phyloP scores from a whole-genome alignment of 2,113 vertebrate species.

The Psephotus haematonotus region DNA sequence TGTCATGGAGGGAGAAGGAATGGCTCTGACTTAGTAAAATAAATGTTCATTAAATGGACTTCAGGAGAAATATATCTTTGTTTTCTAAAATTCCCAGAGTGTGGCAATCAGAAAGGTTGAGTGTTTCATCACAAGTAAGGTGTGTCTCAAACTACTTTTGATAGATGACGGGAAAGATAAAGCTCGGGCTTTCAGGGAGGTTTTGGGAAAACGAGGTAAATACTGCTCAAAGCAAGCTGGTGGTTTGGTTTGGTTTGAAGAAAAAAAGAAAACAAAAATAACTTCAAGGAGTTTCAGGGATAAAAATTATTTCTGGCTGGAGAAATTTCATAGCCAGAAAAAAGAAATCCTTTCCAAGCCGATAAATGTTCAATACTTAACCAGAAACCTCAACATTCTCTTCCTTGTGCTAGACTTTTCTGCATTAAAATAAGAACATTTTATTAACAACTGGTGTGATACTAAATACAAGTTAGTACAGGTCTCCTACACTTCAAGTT shows the following conservation, averaged over 20 bases:
- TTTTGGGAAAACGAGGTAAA: conserved; percentile 18
- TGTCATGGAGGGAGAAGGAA: background rate
- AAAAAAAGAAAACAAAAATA: background rate
- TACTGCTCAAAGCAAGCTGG: background rate
- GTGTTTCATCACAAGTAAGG: background rate
- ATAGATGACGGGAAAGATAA: background rate
- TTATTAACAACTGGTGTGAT: background rate
- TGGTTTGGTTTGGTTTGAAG: background rate
- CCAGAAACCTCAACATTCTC: background rate
- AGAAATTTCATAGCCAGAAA: background rate
- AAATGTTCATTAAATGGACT: background rate
- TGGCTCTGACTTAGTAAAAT: background rate
- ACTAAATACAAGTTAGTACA: background rate
- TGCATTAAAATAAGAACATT: background rate
- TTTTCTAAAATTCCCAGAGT: background rate
- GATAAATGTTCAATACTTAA: background rate
- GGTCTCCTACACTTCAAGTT: background rate
- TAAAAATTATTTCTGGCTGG: background rate
- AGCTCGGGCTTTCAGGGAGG: background rate
- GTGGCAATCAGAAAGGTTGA: background rate
- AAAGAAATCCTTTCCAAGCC: background rate
- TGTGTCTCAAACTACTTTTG: background rate
- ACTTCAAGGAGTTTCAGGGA: background rate
- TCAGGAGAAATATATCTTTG: background rate
- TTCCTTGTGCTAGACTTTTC: background rate